Conservation (phyloP, 2,888 invertebrate genomes). For the Drosophila suboccidentalis region DNA sequence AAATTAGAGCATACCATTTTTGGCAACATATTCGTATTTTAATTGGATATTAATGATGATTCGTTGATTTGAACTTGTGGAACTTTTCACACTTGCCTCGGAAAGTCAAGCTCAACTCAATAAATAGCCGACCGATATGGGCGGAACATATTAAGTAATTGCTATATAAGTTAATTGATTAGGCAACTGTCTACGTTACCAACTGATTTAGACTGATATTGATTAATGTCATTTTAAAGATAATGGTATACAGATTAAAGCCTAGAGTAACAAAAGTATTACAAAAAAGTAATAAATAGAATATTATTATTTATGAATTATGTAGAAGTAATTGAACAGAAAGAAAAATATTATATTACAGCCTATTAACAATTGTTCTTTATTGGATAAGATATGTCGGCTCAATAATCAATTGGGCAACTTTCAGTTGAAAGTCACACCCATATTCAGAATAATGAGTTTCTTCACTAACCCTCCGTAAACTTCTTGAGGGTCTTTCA, state of each 20-base stretch:
- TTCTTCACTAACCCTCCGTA: not conserved
- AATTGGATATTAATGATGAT: constrained; percentile 78
- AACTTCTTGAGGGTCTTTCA: constrained; percentile 23
- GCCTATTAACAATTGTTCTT: constrained; percentile 4
- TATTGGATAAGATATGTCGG: constrained; percentile 28
- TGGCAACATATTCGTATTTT: constrained; percentile 58
- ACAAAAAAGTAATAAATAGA: not conserved
- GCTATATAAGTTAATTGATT: constrained; percentile 57
- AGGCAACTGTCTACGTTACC: constrained; percentile 18
- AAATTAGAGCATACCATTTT: constrained; percentile 74
- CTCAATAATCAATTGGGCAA: constrained; percentile 22
- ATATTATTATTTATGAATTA: not conserved
- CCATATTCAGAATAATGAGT: constrained; percentile 29
- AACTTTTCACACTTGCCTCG: constrained; percentile 53
- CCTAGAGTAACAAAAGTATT: not conserved
- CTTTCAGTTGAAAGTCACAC: constrained; percentile 36
- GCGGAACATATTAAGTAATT: constrained; percentile 34
- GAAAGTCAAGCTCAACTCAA: constrained; percentile 20
- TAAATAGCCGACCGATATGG: constrained; percentile 64
- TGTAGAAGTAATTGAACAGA: too few species aligned
- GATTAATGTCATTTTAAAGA: not conserved
- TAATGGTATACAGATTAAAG: not conserved
- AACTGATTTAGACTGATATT: constrained; percentile 28
- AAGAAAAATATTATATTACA: not conserved
- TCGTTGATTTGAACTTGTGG: constrained; percentile 48